Evolutionary conservation across 2,888 invertebrate species (phyloP).

Genomic region (Polyommatus icarus): DNA sequence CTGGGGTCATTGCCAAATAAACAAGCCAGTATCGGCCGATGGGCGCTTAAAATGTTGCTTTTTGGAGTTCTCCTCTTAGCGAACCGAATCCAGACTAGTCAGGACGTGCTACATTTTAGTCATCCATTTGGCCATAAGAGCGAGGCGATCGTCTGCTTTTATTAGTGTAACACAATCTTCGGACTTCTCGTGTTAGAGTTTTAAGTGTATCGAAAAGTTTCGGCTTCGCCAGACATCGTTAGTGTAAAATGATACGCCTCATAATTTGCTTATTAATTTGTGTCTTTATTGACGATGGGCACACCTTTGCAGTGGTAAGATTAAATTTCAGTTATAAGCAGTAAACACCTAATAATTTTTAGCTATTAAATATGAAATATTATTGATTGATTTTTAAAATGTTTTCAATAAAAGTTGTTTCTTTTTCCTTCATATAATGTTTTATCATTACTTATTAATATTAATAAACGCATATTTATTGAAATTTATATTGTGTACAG

Average conservation of each 20-base stretch:
- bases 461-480: neutral
- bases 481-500: neutral
- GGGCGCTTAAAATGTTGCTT: conserved; percentile 63
- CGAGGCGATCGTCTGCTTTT: conserved; percentile 61
- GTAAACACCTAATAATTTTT: neutral
- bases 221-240: neutral
- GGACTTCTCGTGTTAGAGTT: conserved; percentile 46
- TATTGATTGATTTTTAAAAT: neutral
- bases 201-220: conserved; percentile 26
- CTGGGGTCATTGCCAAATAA: conserved; percentile 78
- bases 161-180: conserved; percentile 72
- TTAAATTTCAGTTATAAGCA: conserved; percentile 36
- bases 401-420: neutral
- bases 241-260: conserved; percentile 52
- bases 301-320: conserved; percentile 56
- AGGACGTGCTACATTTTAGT: conserved; percentile 63
- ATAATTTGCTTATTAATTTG: conserved; percentile 53
- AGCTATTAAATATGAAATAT: neutral
- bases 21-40: conserved; percentile 60
- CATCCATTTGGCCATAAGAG: conserved; percentile 58
- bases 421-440: neutral
- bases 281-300: conserved; percentile 46
- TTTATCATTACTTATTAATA: neutral
- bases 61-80: conserved; percentile 40
- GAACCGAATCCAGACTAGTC: conserved; percentile 35